phyloP scores from a whole-genome alignment of 2,113 vertebrate species.

The Pao palembangensis region DNA sequence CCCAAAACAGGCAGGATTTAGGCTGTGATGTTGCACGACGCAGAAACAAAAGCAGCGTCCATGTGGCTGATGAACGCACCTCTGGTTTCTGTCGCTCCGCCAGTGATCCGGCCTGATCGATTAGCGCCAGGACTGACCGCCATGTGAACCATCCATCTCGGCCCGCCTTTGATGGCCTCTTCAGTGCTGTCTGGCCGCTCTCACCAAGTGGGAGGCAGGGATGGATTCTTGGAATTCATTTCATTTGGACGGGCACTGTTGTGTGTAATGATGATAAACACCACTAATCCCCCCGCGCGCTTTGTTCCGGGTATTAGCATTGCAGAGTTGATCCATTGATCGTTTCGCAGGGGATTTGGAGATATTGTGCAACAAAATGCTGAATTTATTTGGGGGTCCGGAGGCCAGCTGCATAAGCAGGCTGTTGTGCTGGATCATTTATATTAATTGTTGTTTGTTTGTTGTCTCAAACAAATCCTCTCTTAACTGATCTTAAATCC shows the following conservation, averaged over 20 bases:
- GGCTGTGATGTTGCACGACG: not conserved
- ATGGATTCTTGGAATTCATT: constrained; percentile 46
- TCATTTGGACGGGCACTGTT: constrained; percentile 50
- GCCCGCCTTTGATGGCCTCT: constrained; percentile 7
- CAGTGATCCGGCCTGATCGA: constrained; percentile 23
- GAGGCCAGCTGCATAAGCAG: constrained; percentile 27
- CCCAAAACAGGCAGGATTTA: not conserved
- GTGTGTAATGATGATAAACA: constrained; percentile 60
- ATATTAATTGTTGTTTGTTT: constrained; percentile 39
- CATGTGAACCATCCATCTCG: constrained; percentile 32
- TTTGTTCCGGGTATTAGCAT: constrained; percentile 43
- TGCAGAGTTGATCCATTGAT: constrained; percentile 55
- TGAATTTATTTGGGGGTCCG: constrained; percentile 40
- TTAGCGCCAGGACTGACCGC: constrained; percentile 43
- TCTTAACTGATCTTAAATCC: constrained; percentile 17
- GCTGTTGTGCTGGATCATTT: constrained; percentile 45
- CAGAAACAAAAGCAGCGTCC: not conserved
- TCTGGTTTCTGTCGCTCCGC: constrained; percentile 18
- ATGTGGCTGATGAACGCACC: constrained; percentile 17
- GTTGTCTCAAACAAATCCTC: constrained; percentile 21
- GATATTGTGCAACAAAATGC: constrained; percentile 23
- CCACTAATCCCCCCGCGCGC: constrained; percentile 51
- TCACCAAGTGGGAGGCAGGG: constrained; percentile 3
- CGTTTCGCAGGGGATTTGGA: constrained; percentile 44
- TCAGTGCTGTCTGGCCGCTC: not conserved